Base-by-base conservation (phyloP, 1,140 invertebrate species). In the Atopsyche davidsoni region DNA sequence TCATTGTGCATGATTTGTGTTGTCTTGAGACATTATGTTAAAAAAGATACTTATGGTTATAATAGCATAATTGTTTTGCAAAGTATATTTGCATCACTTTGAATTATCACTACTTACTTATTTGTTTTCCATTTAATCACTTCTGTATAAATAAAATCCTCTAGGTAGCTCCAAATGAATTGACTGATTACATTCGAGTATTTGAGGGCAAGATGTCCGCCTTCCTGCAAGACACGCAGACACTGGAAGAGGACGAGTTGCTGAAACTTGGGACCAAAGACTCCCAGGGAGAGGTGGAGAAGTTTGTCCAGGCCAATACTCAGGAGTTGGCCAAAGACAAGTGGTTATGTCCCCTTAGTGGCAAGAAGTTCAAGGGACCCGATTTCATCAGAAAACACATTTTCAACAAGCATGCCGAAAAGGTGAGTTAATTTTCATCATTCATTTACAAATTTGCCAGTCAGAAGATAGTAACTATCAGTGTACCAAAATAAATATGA, bases 351-450 rank as follows among this genome's bases (percentile, higher is more conserved):
- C 96, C 96, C 0, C 73, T 99, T 0, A 97, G 93, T 50, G 96
- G 95, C 0, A 99, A 99, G 66, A 99, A 99, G 66, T 99, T 99
- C 69, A 99, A 98, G 69, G 96, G 95, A 0, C 94, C 96, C 0
- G 96, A 99, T 64, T 99, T 98, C 73, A 95, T 99, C 10, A 83
- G 92, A 23, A 99, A 99, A 66, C 96, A 99, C 66, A 96, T 99
- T 34, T 89, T 94, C 58, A 98, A 97, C 66, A 99, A 99, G 63
- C 95, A 99, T 64, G 82, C 69, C 0, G 96, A 99, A 60, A 97
- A 98, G 72, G 83, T 72, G 61, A 54, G 42, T 23, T 38, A 24
- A 19, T 39, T 48, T 44, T 44, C 13, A 44, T n/a, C n/a, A n/a
- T n/a, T n/a, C n/a, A n/a, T n/a, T n/a, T n/a, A n/a, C n/a, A n/a